Base-by-base conservation (phyloP, 23 tunicate genomes). In the Trididemnum miniatum region DNA sequence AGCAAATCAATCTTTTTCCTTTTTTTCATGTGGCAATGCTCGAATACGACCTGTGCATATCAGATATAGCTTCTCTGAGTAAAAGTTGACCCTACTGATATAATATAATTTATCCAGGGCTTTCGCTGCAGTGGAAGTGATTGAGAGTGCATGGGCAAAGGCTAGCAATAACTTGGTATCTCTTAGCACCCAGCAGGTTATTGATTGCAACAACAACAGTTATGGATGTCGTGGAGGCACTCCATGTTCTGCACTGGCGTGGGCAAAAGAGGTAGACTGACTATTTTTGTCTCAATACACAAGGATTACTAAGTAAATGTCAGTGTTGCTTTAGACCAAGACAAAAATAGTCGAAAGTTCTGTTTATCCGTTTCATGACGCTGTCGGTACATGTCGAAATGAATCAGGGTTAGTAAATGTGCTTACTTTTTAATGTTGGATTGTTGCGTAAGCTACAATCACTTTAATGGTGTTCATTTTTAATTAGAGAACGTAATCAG, bases 131-230 rank as follows among this genome's bases (percentile, higher is more conserved):
- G 86, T 82, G 2, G 86, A 82, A 35, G 51, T 34, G 28, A 33
- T 82, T 28, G 86, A 82, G 52, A 71, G 78, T 31, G 62, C 78
- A 1, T 71, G 86, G 86, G 86, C 86, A 9, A 1, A 71, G 35
- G 15, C 49, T 24, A 35, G 79, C 5, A 71, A 52, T n/a, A 23
- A 51, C 25, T 7, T 51, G 28, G 51, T 44, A n/a, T 75, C 12
- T 1, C 78, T 82, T 9, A 82, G 86, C 69, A 51, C 86, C 25
- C 86, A 71, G 36, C 78, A 82, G 25, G 79, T 82, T 49, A 31
- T 82, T 22, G 78, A 82, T 31, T 82, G 86, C 50, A 51, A 29
- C 39, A 71, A 31, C 1, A 29, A 50, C n/a, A 39, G 50, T 2
- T 82, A 51, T 32, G 86, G 86, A 7, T 82, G 86, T 36, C 33